These are phyloP conservation scores for Synaphobranchus kaupii DNA, from an alignment of 2,797 vertebrate genomes.

Conservation along the genomic window DNA sequence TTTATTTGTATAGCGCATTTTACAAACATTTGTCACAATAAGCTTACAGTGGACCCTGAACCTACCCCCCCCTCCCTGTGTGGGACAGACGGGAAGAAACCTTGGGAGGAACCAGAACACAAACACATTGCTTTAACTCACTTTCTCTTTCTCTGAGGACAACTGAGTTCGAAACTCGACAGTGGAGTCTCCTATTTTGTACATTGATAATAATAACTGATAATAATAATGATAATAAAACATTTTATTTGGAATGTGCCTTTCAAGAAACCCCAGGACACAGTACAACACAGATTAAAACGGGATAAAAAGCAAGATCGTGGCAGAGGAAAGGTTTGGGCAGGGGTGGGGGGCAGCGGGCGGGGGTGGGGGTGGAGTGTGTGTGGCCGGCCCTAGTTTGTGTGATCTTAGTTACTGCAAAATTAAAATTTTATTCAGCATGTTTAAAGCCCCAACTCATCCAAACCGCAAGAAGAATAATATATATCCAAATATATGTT, in stretches of 20 bases:
- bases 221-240: too few species aligned
- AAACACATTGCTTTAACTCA: neutral
- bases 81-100: neutral
- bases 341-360: too few species aligned
- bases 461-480: too few species aligned
- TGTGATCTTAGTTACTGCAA: too few species aligned
- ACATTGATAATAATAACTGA: neutral
- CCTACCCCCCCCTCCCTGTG: neutral
- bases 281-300: too few species aligned
- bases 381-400: too few species aligned
- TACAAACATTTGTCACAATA: neutral
- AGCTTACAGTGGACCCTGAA: neutral
- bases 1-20: neutral
- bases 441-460: neutral
- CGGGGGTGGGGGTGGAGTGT: too few species aligned
- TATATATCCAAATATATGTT: too few species aligned
- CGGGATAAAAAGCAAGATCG: too few species aligned
- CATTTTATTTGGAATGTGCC: too few species aligned
- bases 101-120: neutral
- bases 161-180: neutral
- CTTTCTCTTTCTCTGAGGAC: neutral
- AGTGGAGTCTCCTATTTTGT: neutral
- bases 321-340: too few species aligned
- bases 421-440: neutral
- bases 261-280: too few species aligned